A percentile compares a stretch with the other conserved stretches of the same genome.
phyloP scores from a whole-genome alignment of 2,797 vertebrate genomes.

The Acanthurus tractus region DNA sequence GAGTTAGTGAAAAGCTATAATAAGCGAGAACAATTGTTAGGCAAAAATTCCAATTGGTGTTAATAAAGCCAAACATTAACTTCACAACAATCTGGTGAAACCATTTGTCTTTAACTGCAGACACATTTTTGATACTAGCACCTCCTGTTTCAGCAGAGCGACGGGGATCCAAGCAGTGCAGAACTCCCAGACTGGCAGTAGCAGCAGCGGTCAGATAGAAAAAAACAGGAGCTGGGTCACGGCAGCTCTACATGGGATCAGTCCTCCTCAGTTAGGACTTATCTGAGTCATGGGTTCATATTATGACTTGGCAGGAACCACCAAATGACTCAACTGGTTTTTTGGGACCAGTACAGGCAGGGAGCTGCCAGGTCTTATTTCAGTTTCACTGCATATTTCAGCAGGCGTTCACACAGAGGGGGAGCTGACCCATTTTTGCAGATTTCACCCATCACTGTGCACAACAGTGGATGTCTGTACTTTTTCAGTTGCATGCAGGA shows the following conservation, averaged over 20 bases:
- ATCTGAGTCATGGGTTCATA: conserved; percentile 75
- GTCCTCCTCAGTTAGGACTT: conserved; percentile 59
- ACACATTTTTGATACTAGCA: conserved; percentile 30
- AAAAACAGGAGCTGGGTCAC: conserved; percentile 46
- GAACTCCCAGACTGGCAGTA: conserved; percentile 38
- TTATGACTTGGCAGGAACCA: conserved; percentile 69
- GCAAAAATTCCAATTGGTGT: conserved; percentile 5
- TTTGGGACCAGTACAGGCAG: conserved; percentile 68
- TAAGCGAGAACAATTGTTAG: neutral
- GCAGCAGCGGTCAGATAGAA: conserved; percentile 30
- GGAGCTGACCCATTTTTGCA: conserved; percentile 75
- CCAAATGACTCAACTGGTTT: conserved; percentile 72
- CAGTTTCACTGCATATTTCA: conserved; percentile 77
- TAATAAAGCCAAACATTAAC: conserved; percentile 11
- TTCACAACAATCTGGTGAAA: conserved; percentile 31
- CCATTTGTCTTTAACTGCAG: conserved; percentile 31
- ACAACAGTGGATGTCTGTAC: conserved; percentile 38
- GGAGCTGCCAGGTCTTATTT: conserved; percentile 79
- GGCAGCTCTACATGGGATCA: conserved; percentile 63
- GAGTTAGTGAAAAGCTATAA: too few relatives aligned
- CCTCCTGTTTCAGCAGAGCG: conserved; percentile 23
- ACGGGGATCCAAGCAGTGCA: conserved; percentile 34
- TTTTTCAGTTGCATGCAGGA: conserved; percentile 29
- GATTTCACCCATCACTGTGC: conserved; percentile 52
- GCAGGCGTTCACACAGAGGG: conserved; percentile 68